Percentiles rank a stretch among this genome's conserved stretches.
Conservation (phyloP, 2,888 invertebrate genomes). For the Halictus ligatus region DNA sequence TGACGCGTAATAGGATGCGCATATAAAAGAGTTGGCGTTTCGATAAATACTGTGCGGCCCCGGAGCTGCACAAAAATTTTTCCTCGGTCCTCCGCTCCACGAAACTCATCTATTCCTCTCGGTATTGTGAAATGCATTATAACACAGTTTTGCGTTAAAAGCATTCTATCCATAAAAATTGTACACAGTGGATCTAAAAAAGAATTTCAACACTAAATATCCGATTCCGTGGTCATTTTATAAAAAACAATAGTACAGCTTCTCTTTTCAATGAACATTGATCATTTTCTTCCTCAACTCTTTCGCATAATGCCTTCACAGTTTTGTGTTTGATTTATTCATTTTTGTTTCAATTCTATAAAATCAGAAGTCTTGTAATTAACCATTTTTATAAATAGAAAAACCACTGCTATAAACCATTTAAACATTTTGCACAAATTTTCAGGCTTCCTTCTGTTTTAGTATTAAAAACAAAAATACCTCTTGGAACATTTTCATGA, state of each 20-base stretch:
- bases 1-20: constrained; percentile 45
- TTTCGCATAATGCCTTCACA: too few species aligned
- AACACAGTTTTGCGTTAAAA: background rate
- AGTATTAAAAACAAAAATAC: background rate
- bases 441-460: too few species aligned
- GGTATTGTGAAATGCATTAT: background rate
- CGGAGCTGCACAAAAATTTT: background rate
- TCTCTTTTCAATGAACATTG: background rate
- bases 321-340: too few species aligned
- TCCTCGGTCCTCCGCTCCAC: background rate
- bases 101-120: background rate
- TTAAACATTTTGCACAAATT: too few species aligned
- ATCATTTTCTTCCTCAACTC: background rate
- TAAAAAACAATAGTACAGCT: background rate
- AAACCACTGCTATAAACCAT: too few species aligned
- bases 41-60: constrained; percentile 11
- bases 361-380: background rate
- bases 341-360: background rate
- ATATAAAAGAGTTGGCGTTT: constrained; percentile 26
- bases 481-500: background rate
- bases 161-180: background rate
- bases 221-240: background rate
- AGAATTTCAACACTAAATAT: background rate
- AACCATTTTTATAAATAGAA: background rate
- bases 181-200: background rate